Evolutionary conservation across 2,888 invertebrate species (phyloP), one percentile per base, ranked within the genome.

Genomic region (Chromoteleia sp.): DNA sequence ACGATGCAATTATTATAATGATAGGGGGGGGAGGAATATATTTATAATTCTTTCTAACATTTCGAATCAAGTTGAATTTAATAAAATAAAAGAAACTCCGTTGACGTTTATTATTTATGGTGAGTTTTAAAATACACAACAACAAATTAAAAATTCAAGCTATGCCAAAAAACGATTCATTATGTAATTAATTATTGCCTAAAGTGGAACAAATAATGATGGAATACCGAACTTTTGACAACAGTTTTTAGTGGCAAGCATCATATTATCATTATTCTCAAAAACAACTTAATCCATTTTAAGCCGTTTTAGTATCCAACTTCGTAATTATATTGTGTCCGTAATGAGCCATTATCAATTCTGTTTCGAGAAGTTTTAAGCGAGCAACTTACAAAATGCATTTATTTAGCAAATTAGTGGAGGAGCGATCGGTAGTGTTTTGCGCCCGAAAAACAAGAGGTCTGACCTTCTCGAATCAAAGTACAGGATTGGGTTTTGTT

Each of bases 391-490:
- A 68, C 54, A 67, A 59, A 68, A 68, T 39, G 59, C 52, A 68
- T 76, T 68, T 76, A 76, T 76, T 59, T 68, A 58, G 68, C 59
- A 54, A 67, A 76, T 61, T 68, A 58, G 63, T 21, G 6, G 43
- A 50, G 48, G 19, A 48, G 58, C 39, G 59, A 68, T 76, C 76
- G 61, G 59, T 68, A 75, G 67, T 59, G 67, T 67, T 75, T 67
- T 75, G 75, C 54, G 15, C 30, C 17, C n/a, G 12, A 65, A 56
- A 52, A 73, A 50, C 30, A 25, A 7, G 58, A 12, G 39, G 15
- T 70, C 81, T 81, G 85, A 90, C 90, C 90, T 41, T 90, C 84
- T n/a, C 85, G 86, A 80, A 88, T 50, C 10, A 81, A 12, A 2
- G 71, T 80, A 59, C 89, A 88, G 1, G 87, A 78, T 0, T 10